Base-by-base conservation (phyloP, 1,140 invertebrate species). In the Drosophila suzukii region DNA sequence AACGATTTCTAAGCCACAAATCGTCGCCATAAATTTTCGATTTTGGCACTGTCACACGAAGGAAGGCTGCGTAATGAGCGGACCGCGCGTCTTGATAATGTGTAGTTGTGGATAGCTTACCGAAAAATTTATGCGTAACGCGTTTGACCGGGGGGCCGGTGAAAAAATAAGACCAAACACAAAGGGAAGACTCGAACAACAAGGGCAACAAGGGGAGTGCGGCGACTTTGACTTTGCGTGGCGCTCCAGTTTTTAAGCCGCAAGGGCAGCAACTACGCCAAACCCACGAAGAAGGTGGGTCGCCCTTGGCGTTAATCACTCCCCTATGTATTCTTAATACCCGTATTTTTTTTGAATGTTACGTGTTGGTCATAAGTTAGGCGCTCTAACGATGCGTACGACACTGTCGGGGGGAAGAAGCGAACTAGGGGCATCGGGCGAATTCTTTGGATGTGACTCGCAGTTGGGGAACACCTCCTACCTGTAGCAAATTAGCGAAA, bases 311-410 rank as follows among this genome's bases (percentile, higher is more conserved):
- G 84, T 84, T 89, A 89, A 89, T 89, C 84, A 89, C 78, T 89
- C 84, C 84, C 84, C 80, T 89, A 84, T 89, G 84, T 89, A 89
- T 89, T 89, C 89, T 89, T 89, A 89, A 84, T 89, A 89, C 89
- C 84, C 84, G 84, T 89, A 89, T 89, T 89, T 84, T 89, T 89
- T 89, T 80, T 89, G 84, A 89, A 89, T 84, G 84, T 89, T 81
- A 89, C 84, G 84, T 89, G 84, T 78, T 72, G 84, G 70, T 77
- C 84, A 89, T 89, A 89, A 89, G 84, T 89, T 88, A 89, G 76
- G 49, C 63, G 34, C 65, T 78, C 84, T 89, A 89, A 89, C 84
- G 77, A 81, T 89, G 84, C 84, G 84, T 89, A 89, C 78, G 20
- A 20, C 20, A 20, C 20, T 20, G 20, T 20, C 20, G 20, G 20